These are phyloP conservation scores for Euwallacea similis DNA, from an alignment of 1,140 invertebrate genomes.

Conservation along the genomic window DNA sequence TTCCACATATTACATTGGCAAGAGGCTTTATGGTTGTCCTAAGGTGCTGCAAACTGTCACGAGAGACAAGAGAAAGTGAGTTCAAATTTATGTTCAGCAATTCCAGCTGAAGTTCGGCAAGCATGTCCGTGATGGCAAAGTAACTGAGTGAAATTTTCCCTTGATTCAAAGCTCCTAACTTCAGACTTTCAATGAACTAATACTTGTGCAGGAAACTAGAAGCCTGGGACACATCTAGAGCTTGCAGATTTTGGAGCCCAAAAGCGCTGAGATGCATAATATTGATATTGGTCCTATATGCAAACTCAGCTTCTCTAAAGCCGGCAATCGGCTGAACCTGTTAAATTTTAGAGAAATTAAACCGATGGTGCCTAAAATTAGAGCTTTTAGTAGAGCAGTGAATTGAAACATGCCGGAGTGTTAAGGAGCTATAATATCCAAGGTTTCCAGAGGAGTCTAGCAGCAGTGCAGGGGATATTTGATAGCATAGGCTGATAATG, in stretches of 20 bases:
- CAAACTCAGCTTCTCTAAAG: constrained; percentile 73
- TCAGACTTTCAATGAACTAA: constrained; percentile 78
- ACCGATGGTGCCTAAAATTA: constrained; percentile 74
- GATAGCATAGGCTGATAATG: constrained; percentile 56
- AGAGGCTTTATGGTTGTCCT: constrained; percentile 73
- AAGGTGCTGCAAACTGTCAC: constrained; percentile 70
- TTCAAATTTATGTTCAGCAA: constrained; percentile 80
- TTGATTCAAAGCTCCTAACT: constrained; percentile 74
- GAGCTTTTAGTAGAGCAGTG: constrained; percentile 64
- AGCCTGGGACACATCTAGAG: constrained; percentile 79
- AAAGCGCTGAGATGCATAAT: constrained; percentile 75
- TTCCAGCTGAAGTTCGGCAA: constrained; percentile 77
- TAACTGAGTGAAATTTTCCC: constrained; percentile 75
- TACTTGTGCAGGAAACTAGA: constrained; percentile 71
- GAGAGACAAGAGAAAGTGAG: constrained; percentile 74
- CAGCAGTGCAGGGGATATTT: constrained; percentile 63
- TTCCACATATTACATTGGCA: constrained; percentile 80
- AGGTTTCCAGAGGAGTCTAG: constrained; percentile 63
- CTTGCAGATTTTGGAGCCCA: constrained; percentile 70
- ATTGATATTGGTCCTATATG: constrained; percentile 71
- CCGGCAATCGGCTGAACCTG: constrained; percentile 68
- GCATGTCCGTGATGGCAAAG: constrained; percentile 72
- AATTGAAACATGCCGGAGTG: constrained; percentile 67
- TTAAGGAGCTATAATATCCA: constrained; percentile 69
- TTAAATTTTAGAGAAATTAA: constrained; percentile 70